phyloP scores from a whole-genome alignment of 2,888 invertebrate genomes.

The Drosophila basisetae region DNA sequence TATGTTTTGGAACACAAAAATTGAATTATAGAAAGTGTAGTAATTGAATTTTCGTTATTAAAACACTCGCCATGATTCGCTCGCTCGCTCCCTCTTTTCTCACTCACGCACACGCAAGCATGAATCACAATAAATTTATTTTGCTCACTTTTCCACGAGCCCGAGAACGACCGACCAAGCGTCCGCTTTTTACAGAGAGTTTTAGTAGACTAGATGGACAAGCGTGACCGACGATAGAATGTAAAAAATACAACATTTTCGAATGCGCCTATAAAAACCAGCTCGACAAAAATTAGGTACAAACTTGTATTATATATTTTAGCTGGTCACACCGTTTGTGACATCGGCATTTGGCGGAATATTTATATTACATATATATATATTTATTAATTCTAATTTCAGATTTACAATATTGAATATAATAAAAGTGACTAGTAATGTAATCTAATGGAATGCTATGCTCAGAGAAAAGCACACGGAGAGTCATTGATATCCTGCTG shows the following conservation, averaged over 20 bases:
- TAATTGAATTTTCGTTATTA: slow-evolving; percentile 48
- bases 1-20: slow-evolving; percentile 31
- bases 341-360: not conserved
- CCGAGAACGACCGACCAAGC: slow-evolving; percentile 51
- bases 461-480: slow-evolving; percentile 49
- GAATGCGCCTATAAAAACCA: not conserved
- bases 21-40: slow-evolving; percentile 61
- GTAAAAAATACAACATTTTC: not conserved
- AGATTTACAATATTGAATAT: slow-evolving; percentile 27
- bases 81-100: slow-evolving; percentile 44
- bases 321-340: slow-evolving; percentile 12
- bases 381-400: slow-evolving; percentile 15
- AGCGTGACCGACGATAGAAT: not conserved
- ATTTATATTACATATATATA: slow-evolving; percentile 2
- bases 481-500: slow-evolving; percentile 41
- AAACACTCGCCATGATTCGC: slow-evolving; percentile 68
- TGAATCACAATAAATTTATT: slow-evolving; percentile 49
- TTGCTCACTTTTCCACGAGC: slow-evolving; percentile 44
- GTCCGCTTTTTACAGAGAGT: slow-evolving; percentile 56
- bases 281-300: not conserved
- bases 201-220: slow-evolving; percentile 48
- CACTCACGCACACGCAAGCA: slow-evolving; percentile 63
- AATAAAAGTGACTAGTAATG: slow-evolving; percentile 62
- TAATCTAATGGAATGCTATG: slow-evolving; percentile 34
- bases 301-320: not conserved